Base-by-base conservation (phyloP, 2,113 vertebrate species). In the Mionectes macconnelli region DNA sequence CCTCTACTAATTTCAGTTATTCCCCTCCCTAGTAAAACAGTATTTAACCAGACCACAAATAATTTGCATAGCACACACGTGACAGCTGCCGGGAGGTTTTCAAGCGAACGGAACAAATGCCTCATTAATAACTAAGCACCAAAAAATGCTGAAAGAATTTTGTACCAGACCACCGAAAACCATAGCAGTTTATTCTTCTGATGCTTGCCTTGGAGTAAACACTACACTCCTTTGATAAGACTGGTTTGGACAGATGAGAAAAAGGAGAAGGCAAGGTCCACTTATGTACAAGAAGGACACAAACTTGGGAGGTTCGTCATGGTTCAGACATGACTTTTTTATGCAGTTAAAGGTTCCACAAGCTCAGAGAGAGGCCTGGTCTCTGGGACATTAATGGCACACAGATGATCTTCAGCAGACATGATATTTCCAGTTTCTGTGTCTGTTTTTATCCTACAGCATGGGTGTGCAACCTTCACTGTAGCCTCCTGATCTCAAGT, bases 91-190 rank as follows among this genome's bases (percentile, higher is more conserved):
- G 89, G 93, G 77, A 93, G 80, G 86, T 67, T 96, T 89, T 49
- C 45, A 96, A 84, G 80, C 53, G 84, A 92, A 72, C 20, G 56
- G 88, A 96, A 96, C 88, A 95, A 95, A 96, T 14, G 83, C 53
- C 57, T 95, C 84, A 93, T 93, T 96, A 96, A 97, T 94, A 96
- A 95, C 79, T 8, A 92, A 94, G 83, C 3, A 24, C 92, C 96
- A 93, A 92, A 80, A 94, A 96, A 92, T 30, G 72, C 90, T 53
- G 90, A 74, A 93, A 84, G 77, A 92, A 92, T 82, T 86, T 82
- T 68, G 89, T n/a, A 89, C 62, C 79, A 90, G 83, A 92, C 80
- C 67, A 73, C 3, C 13, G 0, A 84, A 93, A 86, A 52, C 40
- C 88, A 67, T 35, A 87, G 69, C 2, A 60, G 20, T 66, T 93